Evolutionary conservation across 1,140 invertebrate genomes (phyloP), one percentile per base, ranked within the genome.

Genomic region (Scaptomyza montana): DNA sequence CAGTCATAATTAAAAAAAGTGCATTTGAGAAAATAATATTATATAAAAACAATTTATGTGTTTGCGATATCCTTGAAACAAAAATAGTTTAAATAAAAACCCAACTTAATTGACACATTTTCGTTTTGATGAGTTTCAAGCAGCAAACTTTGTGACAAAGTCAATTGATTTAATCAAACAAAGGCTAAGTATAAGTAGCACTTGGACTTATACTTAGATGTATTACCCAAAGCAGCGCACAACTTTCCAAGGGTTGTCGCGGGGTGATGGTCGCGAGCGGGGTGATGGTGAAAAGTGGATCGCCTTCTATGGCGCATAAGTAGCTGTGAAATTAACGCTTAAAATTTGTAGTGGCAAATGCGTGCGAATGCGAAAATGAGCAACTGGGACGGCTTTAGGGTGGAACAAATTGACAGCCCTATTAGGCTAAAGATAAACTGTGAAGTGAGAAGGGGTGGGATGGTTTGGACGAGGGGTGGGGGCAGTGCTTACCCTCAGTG

Each of bases 301-400:
- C 54, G 67, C 67, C 74, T 82, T 73, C 69, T 57, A 69, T 73
- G 69, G 51, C 72, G 84, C 84, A 89, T 89, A 89, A 89, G 84
- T 89, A 89, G 85, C 85, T 77, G 65, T 64, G 70, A 87, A 89
- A 89, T 87, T 87, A 87, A 82, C 82, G 80, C 77, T 70, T 64
- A 71, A 73, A 76, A 78, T 68, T 70, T 70, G 66, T 74, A 70
- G 51, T 65, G 54, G 46, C 51, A 28, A 64, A 60, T 61, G 67
- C 63, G 63, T 76, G 66, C 62, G 25, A 65, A 49, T 66, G 75
- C 60, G 57, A 69, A 77, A 68, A 78, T 65, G 64, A 49, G 41
- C 66, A 80, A 74, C 73, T 79, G 72, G 76, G 67, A 63, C 59
- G 49, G 78, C 78, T 84, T 74, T 63, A 39, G 30, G 68, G 62